phyloP scores from a whole-genome alignment of 2,113 vertebrate genomes.

The Myocastor coypus region DNA sequence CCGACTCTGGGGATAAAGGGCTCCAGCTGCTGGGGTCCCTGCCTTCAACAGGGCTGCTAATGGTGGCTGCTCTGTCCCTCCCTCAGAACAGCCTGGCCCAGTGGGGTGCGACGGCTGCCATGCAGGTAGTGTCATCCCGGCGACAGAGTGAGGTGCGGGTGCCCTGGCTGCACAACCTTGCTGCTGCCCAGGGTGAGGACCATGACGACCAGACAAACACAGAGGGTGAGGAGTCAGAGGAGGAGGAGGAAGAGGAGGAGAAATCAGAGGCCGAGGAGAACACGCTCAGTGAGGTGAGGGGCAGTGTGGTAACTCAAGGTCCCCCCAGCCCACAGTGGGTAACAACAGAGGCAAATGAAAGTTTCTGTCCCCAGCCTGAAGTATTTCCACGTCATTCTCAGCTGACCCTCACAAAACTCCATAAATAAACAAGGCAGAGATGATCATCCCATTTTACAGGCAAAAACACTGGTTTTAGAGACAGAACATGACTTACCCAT shows the following conservation, averaged over 20 bases:
- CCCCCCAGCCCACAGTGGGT: background rate
- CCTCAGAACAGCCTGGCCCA: slow-evolving; percentile 84
- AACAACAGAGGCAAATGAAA: background rate
- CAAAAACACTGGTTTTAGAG: slow-evolving; percentile 8
- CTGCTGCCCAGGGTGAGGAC: slow-evolving; percentile 60
- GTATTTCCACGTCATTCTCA: background rate
- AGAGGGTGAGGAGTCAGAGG: slow-evolving; percentile 64
- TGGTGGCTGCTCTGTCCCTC: background rate
- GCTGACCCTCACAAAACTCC: background rate
- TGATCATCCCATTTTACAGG: background rate
- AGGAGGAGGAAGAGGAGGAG: slow-evolving; percentile 64
- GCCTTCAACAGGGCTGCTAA: background rate
- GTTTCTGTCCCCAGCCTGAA: background rate
- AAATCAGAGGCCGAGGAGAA: slow-evolving; percentile 42
- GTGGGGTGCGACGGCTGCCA: background rate
- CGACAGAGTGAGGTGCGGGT: background rate
- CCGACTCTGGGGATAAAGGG: background rate
- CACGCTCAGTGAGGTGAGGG: slow-evolving; percentile 75
- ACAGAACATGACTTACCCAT: background rate
- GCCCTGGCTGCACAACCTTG: slow-evolving; percentile 70
- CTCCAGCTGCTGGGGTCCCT: background rate
- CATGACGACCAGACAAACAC: slow-evolving; percentile 73
- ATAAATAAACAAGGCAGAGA: background rate
- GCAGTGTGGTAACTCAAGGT: background rate
- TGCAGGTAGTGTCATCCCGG: background rate